These are phyloP conservation scores for Musca domestica DNA, from an alignment of 1,140 invertebrate species.

Conservation along the genomic window DNA sequence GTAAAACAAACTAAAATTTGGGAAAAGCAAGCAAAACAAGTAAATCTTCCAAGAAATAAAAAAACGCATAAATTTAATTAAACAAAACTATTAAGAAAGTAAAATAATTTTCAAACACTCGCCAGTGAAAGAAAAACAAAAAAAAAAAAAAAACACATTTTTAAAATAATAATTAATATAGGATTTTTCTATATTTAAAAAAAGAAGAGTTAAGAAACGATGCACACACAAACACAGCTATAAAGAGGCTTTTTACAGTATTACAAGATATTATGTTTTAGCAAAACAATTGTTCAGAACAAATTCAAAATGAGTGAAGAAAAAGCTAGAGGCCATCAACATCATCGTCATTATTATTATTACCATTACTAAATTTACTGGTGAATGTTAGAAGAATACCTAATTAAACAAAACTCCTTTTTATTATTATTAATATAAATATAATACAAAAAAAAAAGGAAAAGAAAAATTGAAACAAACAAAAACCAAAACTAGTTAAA, in stretches of 20 bases:
- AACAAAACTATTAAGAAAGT: neutral
- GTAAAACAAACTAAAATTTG: too few relatives aligned
- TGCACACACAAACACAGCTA: neutral
- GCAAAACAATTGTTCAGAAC: neutral
- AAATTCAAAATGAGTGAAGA: neutral
- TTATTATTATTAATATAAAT: too few relatives aligned
- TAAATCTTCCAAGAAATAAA: constrained; percentile 18
- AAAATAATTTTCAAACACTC: constrained; percentile 8
- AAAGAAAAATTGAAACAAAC: neutral
- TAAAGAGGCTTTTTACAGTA: constrained; percentile 20
- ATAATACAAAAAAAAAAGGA: neutral
- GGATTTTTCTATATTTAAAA: too few relatives aligned
- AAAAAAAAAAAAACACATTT: neutral
- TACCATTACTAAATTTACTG: too few relatives aligned
- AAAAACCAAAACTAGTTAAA: constrained; percentile 9
- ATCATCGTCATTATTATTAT: too few relatives aligned
- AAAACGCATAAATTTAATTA: constrained; percentile 13
- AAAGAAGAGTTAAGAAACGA: too few relatives aligned
- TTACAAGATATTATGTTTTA: constrained; percentile 5
- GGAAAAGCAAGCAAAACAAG: constrained; percentile 8
- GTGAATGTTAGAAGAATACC: constrained; percentile 7
- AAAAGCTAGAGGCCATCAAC: too few relatives aligned
- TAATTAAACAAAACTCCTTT: neutral
- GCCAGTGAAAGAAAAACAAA: constrained; percentile 13
- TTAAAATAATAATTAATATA: neutral